These are phyloP conservation scores for Falco cherrug DNA, from an alignment of 2,797 vertebrate genomes.

Conservation along the genomic window DNA sequence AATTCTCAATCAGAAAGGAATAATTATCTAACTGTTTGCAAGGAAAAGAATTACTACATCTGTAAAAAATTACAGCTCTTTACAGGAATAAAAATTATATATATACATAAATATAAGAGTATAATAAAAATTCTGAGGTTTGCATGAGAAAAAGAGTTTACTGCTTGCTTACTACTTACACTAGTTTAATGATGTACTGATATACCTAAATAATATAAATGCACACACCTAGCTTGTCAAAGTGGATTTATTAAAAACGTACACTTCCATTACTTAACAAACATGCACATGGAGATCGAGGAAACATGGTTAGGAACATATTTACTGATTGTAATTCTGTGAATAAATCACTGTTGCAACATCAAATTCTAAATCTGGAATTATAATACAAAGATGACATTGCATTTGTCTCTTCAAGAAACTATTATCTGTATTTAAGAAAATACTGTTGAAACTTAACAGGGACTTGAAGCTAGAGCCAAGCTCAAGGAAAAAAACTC, in stretches of 20 bases:
- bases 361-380: not conserved
- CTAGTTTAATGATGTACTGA: not conserved
- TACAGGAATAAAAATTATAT: not conserved
- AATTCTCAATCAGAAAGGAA: not conserved
- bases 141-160: not conserved
- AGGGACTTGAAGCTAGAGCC: not conserved
- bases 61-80: not conserved
- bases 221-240: not conserved
- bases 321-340: not conserved
- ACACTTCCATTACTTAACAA: not conserved
- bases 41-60: not conserved
- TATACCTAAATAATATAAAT: not conserved
- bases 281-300: not conserved
- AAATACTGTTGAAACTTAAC: not conserved
- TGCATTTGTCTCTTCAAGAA: not conserved
- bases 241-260: not conserved
- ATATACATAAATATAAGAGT: not conserved
- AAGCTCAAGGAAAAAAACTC: not conserved
- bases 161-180: not conserved
- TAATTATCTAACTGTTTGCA: not conserved
- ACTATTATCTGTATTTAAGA: not conserved
- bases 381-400: not conserved
- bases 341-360: not conserved
- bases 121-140: not conserved
- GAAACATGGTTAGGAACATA: not conserved